Evolutionary conservation across 2,797 vertebrate species (phyloP), one percentile per base, ranked within the genome.

Genomic region (Phoeniculus purpureus): DNA sequence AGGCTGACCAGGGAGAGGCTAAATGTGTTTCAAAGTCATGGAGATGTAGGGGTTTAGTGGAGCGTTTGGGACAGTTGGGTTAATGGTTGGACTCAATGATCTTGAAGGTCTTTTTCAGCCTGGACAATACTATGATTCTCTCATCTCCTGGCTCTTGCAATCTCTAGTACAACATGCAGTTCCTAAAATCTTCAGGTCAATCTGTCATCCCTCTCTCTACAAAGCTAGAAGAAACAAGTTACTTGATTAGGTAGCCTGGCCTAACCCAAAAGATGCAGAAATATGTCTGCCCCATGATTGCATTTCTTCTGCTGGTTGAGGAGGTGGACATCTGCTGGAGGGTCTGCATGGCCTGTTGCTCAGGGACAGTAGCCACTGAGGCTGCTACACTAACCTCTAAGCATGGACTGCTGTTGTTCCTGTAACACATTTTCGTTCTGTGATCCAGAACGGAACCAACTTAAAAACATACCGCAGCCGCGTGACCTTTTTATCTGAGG

Each of bases 381-480:
- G 25, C 50, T 34, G 52, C 23, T 15, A 20, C 3, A 1, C 40
- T 29, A 43, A 22, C n/a, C 48, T 40, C 37, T 5, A 10, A 22
- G 51, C 7, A 13, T 54, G 1, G 1, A 2, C 25, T 2, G 2
- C 43, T 11, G 43, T 9, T 43, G 3, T 29, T 43, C 17, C 65
- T 75, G 47, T 55, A 31, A 34, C 23, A 26, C 51, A 78, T n/a
- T n/a, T n/a, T n/a, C n/a, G n/a, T n/a, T n/a, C n/a, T n/a, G 26
- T 31, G 37, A 40, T 37, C 34, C 7, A 5, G 37, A 79, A 16
- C 17, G 26, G 29, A 61, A 51, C 31, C 23, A 23, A 22, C 19
- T 12, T 12, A 7, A 55, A 79, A 68, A 29, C 4, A 16, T 5
- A 7, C 37, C 2, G 1, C 13, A 60, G 47, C 19, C 0, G 0